These are phyloP conservation scores for Sebastes matsubarae DNA, from an alignment of 2,797 vertebrate species.

Conservation along the genomic window DNA sequence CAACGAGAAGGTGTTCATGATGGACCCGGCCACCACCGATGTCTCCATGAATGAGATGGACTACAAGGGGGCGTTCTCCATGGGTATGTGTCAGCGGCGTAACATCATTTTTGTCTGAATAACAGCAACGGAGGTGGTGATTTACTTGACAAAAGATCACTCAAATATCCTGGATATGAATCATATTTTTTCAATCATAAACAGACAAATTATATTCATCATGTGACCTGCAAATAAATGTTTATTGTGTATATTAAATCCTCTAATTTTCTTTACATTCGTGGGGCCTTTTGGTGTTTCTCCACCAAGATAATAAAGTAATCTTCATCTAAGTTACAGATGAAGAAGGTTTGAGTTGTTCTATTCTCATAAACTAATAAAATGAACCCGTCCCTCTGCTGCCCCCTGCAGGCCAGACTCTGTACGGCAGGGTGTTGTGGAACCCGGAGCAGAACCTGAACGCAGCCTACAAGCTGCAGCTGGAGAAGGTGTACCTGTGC, in stretches of 20 bases:
- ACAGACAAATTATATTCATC: background rate
- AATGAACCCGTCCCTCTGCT: background rate
- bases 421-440: conserved; percentile 96
- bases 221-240: background rate
- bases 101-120: no score
- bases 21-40: conserved; percentile 89
- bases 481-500: conserved; percentile 98
- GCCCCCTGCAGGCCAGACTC: conserved; percentile 88
- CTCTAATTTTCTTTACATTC: no score
- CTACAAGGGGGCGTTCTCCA: conserved; percentile 98
- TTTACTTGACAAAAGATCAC: no score
- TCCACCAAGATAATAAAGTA: background rate
- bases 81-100: conserved; percentile 80
- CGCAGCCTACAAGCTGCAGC: conserved; percentile 91
- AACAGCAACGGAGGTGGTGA: no score
- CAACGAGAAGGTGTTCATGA: conserved; percentile 95
- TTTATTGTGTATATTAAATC: no score
- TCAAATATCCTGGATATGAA: background rate
- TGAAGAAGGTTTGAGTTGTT: background rate
- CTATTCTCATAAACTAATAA: background rate
- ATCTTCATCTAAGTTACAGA: background rate
- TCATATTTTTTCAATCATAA: background rate
- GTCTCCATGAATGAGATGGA: conserved; percentile 97
- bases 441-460: conserved; percentile 97
- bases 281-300: no score